Percentiles rank a stretch among this genome's conserved stretches.
These are phyloP conservation scores for Agrotis clavis DNA, from an alignment of 2,888 invertebrate species.

Conservation along the genomic window DNA sequence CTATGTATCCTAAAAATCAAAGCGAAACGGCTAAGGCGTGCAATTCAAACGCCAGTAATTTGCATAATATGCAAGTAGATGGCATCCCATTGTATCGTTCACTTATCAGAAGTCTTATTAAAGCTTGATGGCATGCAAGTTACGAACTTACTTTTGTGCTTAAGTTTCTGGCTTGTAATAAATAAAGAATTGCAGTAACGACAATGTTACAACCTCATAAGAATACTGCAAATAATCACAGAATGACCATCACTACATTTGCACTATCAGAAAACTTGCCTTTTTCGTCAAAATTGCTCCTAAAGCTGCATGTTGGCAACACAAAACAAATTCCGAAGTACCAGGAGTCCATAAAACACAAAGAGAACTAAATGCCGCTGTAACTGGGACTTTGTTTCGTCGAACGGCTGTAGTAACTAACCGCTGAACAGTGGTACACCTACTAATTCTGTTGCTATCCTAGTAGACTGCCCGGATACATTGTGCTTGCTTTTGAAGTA, in stretches of 20 bases:
- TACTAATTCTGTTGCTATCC: slow-evolving; percentile 64
- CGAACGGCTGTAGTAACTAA: slow-evolving; percentile 44
- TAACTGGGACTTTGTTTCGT: slow-evolving; percentile 41
- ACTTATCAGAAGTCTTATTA: no score
- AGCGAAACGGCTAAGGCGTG: no score
- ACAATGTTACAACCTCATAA: background rate
- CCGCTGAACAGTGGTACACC: slow-evolving; percentile 52
- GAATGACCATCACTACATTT: background rate
- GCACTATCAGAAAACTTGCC: background rate
- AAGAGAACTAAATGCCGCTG: slow-evolving; percentile 37
- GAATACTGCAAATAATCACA: background rate
- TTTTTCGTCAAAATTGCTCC: slow-evolving; percentile 6
- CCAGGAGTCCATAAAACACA: slow-evolving; percentile 48
- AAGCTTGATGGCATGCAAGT: no score
- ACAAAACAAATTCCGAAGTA: slow-evolving; percentile 31
- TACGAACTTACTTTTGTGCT: no score
- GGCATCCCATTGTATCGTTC: no score
- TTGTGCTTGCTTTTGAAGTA: slow-evolving; percentile 42
- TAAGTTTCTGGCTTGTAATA: no score
- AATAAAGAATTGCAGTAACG: background rate
- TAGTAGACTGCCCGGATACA: slow-evolving; percentile 57
- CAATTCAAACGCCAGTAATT: no score
- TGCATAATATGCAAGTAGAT: no score
- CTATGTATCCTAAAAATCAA: background rate
- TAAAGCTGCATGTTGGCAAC: slow-evolving; percentile 8